Evolutionary conservation across 35 echinoderm and acorn worm species (phyloP), one percentile per base, ranked within the genome.

Genomic region (Heliocidaris tuberculata): DNA sequence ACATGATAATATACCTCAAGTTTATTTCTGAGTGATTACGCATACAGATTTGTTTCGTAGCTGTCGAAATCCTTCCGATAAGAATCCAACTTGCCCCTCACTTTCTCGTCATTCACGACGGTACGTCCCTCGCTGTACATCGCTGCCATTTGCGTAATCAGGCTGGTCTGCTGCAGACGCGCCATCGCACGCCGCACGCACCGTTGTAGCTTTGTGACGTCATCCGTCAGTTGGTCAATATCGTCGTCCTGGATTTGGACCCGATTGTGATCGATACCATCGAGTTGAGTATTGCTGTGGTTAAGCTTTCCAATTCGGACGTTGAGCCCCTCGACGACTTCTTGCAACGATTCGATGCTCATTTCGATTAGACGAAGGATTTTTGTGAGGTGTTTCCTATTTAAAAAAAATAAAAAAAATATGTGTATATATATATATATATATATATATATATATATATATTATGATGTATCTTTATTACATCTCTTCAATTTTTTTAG

Each of bases 121-220:
- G 87, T 89, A 15, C 87, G 31, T 30, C 87, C 87, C 32, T 89
- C 19, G 10, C 31, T 89, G 87, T 89, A 89, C 87, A 89, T 89
- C 31, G 24, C 47, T 89, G 87, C 87, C 87, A 89, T 89, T 0
- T 47, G 31, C 17, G 47, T 32, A 15, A 89, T 48, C 31, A 89
- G 30, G 87, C 47, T 48, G 4, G 87, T 89, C 21, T n/a, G 12
- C 87, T 89, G 87, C 11, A 48, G 31, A 32, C 47, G 31, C 4
- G 87, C 31, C 31, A 89, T 89, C 9, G 87, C 87, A 13, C 29
- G 87, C 21, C 31, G 47, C 29, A 48, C 87, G 30, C 31, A 32
- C 87, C 31, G 31, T 31, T 48, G 16, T 9, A 89, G 32, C 5
- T 13, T 32, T 48, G 31, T 48, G 87, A 89, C 31, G 31, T 89